Conservation (phyloP, 35 echinoderm and acorn worm genomes). For the Lytechinus variegatus region DNA sequence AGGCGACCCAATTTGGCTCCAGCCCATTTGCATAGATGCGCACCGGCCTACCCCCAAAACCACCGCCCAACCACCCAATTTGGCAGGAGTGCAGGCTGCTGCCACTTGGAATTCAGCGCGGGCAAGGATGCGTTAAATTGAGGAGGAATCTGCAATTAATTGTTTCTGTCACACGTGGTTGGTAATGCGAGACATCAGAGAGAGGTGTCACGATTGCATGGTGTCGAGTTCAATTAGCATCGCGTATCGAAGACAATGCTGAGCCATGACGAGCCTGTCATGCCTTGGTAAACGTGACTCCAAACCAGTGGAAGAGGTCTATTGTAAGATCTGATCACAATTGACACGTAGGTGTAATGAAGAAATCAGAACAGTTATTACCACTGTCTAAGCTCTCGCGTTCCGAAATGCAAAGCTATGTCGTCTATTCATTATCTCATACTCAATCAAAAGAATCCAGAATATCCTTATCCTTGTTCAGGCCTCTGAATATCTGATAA, state of each 20-base stretch:
- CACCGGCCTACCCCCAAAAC: neutral
- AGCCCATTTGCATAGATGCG: constrained; percentile 15
- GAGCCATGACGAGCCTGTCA: neutral
- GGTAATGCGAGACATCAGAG: neutral
- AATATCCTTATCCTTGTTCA: neutral
- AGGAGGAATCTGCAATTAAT: constrained; percentile 22
- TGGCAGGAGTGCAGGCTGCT: neutral
- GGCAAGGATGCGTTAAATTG: constrained; percentile 36
- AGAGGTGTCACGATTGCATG: neutral
- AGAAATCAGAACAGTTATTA: neutral
- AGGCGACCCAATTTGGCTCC: neutral
- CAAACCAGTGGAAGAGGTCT: neutral
- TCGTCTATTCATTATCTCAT: neutral
- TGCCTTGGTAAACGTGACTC: neutral
- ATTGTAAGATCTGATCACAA: neutral
- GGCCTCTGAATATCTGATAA: no score
- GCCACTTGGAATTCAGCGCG: neutral
- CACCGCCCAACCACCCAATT: neutral
- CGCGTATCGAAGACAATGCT: neutral
- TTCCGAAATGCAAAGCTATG: neutral
- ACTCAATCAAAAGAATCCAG: neutral
- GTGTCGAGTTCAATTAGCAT: neutral
- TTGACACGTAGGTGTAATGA: neutral
- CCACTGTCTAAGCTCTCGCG: neutral
- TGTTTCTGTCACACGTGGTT: constrained; percentile 24